phyloP scores from a whole-genome alignment of 2,113 vertebrate genomes.

The Pterocles orientalis region DNA sequence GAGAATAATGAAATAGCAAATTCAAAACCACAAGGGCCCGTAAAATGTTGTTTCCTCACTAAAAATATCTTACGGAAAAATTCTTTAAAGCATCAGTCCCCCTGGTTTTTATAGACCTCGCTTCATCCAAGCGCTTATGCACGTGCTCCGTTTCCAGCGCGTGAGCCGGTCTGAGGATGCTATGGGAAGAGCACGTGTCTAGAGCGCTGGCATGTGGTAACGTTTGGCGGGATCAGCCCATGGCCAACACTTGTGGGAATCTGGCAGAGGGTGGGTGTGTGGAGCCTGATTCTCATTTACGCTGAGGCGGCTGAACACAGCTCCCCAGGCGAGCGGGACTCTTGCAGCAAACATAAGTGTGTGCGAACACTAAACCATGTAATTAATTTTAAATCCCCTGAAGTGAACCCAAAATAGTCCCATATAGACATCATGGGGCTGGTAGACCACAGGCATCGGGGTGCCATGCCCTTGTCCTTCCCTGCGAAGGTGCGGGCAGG shows the following conservation, averaged over 20 bases:
- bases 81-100: neutral
- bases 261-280: neutral
- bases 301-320: neutral
- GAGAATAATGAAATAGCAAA: constrained; percentile 16
- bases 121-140: neutral
- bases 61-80: neutral
- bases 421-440: neutral
- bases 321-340: neutral
- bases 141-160: neutral
- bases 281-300: constrained; percentile 11
- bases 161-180: neutral
- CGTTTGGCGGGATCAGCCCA: neutral
- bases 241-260: neutral
- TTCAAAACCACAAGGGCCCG: constrained; percentile 11
- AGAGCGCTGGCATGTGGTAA: neutral
- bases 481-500: neutral
- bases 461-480: neutral
- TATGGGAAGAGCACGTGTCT: neutral
- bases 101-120: neutral
- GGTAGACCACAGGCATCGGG: neutral
- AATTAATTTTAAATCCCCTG: neutral
- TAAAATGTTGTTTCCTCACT: constrained; percentile 1
- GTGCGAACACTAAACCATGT: neutral
- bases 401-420: neutral
- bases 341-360: neutral